phyloP scores from a whole-genome alignment of 2,113 vertebrate genomes.

The Bungarus multicinctus region DNA sequence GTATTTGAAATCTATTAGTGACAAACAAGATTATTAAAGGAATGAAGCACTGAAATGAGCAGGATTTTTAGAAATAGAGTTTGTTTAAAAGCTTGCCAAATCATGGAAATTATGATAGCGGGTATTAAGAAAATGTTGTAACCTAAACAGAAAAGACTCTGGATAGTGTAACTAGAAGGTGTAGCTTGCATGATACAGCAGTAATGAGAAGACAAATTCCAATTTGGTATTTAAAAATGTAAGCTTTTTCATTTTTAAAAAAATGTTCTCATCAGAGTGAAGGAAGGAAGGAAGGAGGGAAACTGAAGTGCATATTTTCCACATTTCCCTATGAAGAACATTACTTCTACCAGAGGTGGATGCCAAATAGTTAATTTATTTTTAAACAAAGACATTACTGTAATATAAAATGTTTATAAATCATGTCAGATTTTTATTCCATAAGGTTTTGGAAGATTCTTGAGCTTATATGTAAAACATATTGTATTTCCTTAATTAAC shows the following conservation, averaged over 20 bases:
- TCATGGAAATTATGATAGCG: slow-evolving; percentile 55
- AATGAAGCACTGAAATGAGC: slow-evolving; percentile 54
- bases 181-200: slow-evolving; percentile 44
- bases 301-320: background rate
- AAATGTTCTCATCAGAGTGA: slow-evolving; percentile 31
- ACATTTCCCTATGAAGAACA: background rate
- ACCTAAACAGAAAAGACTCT: slow-evolving; percentile 68
- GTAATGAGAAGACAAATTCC: slow-evolving; percentile 41
- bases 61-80: slow-evolving; percentile 46
- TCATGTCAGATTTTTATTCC: background rate
- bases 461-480: background rate
- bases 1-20: slow-evolving; percentile 44
- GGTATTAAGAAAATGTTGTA: slow-evolving; percentile 61
- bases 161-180: slow-evolving; percentile 48
- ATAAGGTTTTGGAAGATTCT: background rate
- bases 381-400: background rate
- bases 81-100: slow-evolving; percentile 63
- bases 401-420: background rate
- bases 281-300: slow-evolving; percentile 5
- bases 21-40: slow-evolving; percentile 41
- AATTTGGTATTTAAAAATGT: slow-evolving; percentile 22
- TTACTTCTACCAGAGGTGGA: background rate
- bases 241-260: background rate
- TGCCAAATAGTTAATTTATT: background rate
- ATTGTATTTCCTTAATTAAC: background rate